These are phyloP conservation scores for Acromyrmex charruanus DNA, from an alignment of 1,140 invertebrate species.

Conservation along the genomic window DNA sequence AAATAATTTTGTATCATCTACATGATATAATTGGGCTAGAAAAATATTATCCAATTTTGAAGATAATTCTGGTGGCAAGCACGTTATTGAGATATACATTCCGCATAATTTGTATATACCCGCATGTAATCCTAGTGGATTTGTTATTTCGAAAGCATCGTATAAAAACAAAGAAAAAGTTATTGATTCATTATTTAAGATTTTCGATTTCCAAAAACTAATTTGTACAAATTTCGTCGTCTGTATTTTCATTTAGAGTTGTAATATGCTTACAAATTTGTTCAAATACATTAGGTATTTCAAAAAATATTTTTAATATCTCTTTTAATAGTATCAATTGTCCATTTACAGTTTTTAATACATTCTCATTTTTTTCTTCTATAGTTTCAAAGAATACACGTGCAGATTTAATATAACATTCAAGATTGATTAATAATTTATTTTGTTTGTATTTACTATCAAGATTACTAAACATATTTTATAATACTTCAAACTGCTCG, in stretches of 20 bases:
- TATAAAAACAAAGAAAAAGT: conserved; percentile 10
- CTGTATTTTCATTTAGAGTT: not conserved
- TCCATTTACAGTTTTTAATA: not conserved
- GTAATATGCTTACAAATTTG: conserved; percentile 5
- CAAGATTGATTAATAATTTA: conserved; percentile 5
- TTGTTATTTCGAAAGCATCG: conserved; percentile 9
- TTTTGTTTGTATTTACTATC: conserved; percentile 15
- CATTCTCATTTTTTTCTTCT: not conserved
- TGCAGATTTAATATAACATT: conserved; percentile 5
- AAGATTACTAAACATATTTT: conserved; percentile 4
- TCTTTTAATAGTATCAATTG: not conserved
- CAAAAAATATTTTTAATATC: conserved; percentile 21
- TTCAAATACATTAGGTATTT: not conserved
- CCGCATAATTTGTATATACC: conserved; percentile 19
- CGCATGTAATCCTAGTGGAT: conserved; percentile 22
- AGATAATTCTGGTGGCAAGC: conserved; percentile 10
- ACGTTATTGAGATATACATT: conserved; percentile 35
- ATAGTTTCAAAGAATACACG: conserved; percentile 25
- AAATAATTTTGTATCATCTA: conserved; percentile 8
- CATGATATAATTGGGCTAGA: conserved; percentile 9
- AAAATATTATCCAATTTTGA: conserved; percentile 31
- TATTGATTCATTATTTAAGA: not conserved
- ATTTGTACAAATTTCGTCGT: conserved; percentile 22
- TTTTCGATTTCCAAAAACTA: conserved; percentile 32
- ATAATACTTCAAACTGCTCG: not conserved